Percentiles rank a stretch among this genome's conserved stretches.
These are phyloP conservation scores for Condylostylus longicornis DNA, from an alignment of 1,140 invertebrate species.

Conservation along the genomic window DNA sequence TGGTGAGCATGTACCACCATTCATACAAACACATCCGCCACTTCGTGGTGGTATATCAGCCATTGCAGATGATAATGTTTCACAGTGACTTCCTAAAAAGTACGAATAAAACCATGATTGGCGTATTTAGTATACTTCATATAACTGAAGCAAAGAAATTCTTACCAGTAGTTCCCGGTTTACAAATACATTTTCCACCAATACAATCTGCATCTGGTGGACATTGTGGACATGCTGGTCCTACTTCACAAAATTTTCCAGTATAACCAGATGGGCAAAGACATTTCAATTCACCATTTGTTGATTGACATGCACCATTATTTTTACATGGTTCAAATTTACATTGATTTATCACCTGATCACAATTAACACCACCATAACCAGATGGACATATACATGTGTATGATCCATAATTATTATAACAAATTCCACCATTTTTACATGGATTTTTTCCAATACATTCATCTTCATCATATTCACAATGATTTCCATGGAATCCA, in stretches of 20 bases:
- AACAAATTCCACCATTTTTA: constrained; percentile 59
- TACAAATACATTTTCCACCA: constrained; percentile 42
- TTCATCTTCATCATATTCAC: constrained; percentile 75
- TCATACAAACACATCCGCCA: constrained; percentile 55
- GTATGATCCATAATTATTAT: constrained; percentile 63
- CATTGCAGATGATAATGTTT: constrained; percentile 16
- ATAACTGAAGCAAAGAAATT: constrained; percentile 3
- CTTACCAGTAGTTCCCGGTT: constrained; percentile 47
- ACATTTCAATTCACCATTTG: constrained; percentile 46
- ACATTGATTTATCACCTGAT: constrained; percentile 39
- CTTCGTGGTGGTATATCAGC: constrained; percentile 32
- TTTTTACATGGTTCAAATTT: constrained; percentile 42
- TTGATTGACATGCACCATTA: constrained; percentile 47
- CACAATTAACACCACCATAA: constrained; percentile 57
- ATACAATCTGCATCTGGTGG: constrained; percentile 30
- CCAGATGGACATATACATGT: constrained; percentile 70
- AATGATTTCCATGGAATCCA: constrained; percentile 61
- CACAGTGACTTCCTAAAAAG: constrained; percentile 27
- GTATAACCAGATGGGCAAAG: constrained; percentile 51
- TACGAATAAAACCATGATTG: constrained; percentile 16
- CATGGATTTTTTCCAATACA: constrained; percentile 56
- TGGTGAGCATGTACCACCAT: constrained; percentile 55
- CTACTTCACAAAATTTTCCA: constrained; percentile 35
- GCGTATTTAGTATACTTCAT: too few relatives aligned
- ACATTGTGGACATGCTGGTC: constrained; percentile 24